Conservation (phyloP, 1,140 invertebrate genomes). For the Papilio dardanus region DNA sequence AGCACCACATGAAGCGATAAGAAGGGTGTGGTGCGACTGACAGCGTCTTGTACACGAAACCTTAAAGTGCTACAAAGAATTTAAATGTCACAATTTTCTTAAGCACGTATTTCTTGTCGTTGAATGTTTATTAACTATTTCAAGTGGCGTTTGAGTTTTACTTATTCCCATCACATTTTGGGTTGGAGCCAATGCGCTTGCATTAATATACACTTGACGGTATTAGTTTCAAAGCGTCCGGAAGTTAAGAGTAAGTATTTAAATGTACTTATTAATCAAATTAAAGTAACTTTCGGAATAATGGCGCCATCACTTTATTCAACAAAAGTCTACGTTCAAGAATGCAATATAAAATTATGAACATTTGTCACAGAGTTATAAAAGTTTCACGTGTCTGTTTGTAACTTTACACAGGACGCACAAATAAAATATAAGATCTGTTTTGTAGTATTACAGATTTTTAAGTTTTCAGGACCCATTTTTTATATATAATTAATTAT, state of each 20-base stretch:
- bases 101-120: slow-evolving; percentile 2
- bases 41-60: slow-evolving; percentile 12
- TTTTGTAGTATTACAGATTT: too few species aligned
- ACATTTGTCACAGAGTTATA: neutral
- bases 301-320: neutral
- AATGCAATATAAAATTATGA: neutral
- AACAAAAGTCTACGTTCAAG: neutral
- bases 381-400: too few species aligned
- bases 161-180: slow-evolving; percentile 1
- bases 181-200: neutral
- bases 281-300: neutral
- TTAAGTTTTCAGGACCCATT: too few species aligned
- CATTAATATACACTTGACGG: neutral
- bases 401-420: too few species aligned
- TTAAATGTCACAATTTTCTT: slow-evolving; percentile 4
- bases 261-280: slow-evolving; percentile 3
- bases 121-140: slow-evolving; percentile 14
- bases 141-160: slow-evolving; percentile 11
- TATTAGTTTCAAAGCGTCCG: neutral
- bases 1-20: neutral
- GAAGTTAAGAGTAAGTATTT: neutral
- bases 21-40: slow-evolving; percentile 20
- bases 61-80: neutral
- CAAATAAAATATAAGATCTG: too few species aligned
- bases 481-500: too few species aligned